Conservation (phyloP, 2,888 invertebrate genomes). For the Euproctis similis region DNA sequence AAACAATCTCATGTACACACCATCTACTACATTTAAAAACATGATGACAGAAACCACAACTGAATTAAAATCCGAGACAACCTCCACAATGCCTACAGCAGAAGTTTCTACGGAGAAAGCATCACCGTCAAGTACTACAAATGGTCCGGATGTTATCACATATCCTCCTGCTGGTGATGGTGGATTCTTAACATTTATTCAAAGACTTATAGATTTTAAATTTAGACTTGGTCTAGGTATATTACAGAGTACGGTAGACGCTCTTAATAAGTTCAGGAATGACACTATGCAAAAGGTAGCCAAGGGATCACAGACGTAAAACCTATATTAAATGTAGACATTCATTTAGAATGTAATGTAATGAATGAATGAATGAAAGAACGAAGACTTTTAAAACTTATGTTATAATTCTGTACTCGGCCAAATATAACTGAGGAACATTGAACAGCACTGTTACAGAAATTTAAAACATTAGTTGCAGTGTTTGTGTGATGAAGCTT, state of each 20-base stretch:
- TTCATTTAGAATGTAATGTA: no score
- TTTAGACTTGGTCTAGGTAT: constrained; percentile 80
- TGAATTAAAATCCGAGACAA: constrained; percentile 49
- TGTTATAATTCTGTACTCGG: no score
- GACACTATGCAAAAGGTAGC: constrained; percentile 38
- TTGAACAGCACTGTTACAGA: no score
- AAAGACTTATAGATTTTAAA: constrained; percentile 80
- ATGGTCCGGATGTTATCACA: constrained; percentile 50
- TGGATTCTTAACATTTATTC: constrained; percentile 76
- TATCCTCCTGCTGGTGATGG: constrained; percentile 54
- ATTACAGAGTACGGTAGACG: constrained; percentile 80
- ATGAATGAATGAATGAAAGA: no score
- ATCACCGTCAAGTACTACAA: constrained; percentile 6
- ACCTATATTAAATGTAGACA: background rate
- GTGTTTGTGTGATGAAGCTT: no score
- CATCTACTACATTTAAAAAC: constrained; percentile 39
- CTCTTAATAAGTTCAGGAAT: constrained; percentile 80
- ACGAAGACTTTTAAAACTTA: no score
- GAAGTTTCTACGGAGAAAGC: constrained; percentile 28
- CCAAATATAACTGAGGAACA: no score
- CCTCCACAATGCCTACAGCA: constrained; percentile 50
- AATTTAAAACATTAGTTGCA: no score
- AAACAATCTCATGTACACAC: constrained; percentile 24
- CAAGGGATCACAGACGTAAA: constrained; percentile 33
- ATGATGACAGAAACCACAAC: constrained; percentile 57